These are phyloP conservation scores for Pluvialis apricaria DNA, from an alignment of 2,113 vertebrate genomes.

Conservation along the genomic window DNA sequence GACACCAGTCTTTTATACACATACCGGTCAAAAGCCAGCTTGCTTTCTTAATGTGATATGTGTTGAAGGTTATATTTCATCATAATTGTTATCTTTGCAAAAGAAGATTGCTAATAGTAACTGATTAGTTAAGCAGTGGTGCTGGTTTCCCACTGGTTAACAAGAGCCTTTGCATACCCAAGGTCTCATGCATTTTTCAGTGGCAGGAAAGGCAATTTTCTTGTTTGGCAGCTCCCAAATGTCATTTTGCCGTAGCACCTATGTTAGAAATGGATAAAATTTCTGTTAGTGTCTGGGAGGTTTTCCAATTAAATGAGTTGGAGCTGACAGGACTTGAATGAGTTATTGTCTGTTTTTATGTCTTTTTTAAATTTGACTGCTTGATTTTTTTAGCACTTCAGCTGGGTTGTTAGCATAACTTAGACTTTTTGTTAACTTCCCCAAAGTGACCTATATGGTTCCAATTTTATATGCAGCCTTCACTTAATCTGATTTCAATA, in stretches of 20 bases:
- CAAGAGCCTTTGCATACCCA: background rate
- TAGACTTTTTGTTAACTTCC: background rate
- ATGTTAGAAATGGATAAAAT: background rate
- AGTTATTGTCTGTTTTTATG: background rate
- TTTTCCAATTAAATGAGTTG: slow-evolving; percentile 12
- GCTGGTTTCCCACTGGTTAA: background rate
- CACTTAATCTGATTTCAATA: background rate
- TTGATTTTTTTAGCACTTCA: slow-evolving; percentile 21
- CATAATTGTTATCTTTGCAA: background rate
- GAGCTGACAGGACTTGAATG: background rate
- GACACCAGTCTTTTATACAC: background rate
- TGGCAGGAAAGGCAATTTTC: background rate
- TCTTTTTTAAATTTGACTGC: background rate
- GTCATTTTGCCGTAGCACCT: background rate
- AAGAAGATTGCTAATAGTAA: background rate
- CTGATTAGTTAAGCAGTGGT: background rate
- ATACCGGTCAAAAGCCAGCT: background rate
- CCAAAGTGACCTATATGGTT: background rate
- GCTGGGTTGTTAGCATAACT: background rate
- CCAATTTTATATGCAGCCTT: background rate
- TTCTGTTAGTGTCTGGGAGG: slow-evolving; percentile 2
- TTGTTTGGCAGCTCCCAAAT: slow-evolving; percentile 17
- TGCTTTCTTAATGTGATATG: background rate
- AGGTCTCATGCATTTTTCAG: background rate
- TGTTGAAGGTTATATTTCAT: background rate